Base-by-base conservation (phyloP, 2,888 invertebrate genomes). In the Drosophila sordidula region DNA sequence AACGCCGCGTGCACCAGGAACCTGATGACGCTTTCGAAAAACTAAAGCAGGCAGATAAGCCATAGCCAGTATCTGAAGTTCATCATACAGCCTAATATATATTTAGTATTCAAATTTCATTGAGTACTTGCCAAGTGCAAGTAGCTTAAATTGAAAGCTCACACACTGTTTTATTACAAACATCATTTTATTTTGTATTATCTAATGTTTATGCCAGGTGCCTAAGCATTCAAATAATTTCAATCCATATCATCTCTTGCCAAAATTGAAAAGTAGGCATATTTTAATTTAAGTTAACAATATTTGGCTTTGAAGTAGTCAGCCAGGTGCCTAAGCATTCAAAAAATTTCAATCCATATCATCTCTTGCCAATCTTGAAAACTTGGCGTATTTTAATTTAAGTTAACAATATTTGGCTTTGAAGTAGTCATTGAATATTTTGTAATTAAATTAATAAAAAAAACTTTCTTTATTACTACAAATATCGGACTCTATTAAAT, bases 221-320 rank as follows among this genome's bases (percentile, higher is more conserved):
- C 72, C 3, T 65, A 70, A 49, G 18, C 34, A 57, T 52, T 57
- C 9, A 1, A 64, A 56, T 57, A 52, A 39, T 6, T 11, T 14
- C 1, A 11, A 22, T 12, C 12, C 6, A 11, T 12, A 12, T 12
- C 1, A 22, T 22, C 22, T 22, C 22, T 6, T 11, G 11, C 9
- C 12, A 12, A 8, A 34, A 4, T 34, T 4, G 34, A 12, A 34
- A 34, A 12, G 34, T 12, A 12, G 34, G 12, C 12, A 34, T 0
- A 34, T 12, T 34, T 12, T 1, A 34, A 4, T 34, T 34, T 11
- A 32, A 2, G 4, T 12, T 12, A 12, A 34, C 29, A 29, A 29
- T 29, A 29, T 18, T 16, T 39, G 26, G 8, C 26, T 29, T 34
- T 18, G 12, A 36, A 50, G 1, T 12, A 26, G 44, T 18, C 14